phyloP scores from a whole-genome alignment of 2,113 vertebrate genomes.

The Cariama cristata region DNA sequence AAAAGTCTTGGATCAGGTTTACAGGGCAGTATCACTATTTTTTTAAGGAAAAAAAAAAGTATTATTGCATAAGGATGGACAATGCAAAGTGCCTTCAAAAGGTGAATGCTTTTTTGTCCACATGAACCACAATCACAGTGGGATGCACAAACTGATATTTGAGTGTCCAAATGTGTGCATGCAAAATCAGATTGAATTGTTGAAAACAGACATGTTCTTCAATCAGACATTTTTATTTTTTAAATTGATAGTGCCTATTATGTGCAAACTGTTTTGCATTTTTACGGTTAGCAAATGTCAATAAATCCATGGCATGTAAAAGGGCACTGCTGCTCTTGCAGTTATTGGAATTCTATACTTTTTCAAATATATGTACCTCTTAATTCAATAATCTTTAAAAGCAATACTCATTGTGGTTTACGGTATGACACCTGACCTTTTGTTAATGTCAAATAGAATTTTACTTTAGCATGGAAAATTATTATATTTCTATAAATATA shows the following conservation, averaged over 20 bases:
- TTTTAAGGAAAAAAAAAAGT: background rate
- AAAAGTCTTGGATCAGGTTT: background rate
- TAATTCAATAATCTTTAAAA: conserved; percentile 81
- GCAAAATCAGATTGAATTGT: background rate
- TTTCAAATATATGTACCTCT: conserved; percentile 79
- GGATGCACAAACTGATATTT: background rate
- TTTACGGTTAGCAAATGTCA: conserved; percentile 73
- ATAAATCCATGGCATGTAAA: conserved; percentile 77
- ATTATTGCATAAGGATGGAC: background rate
- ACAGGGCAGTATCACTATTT: background rate
- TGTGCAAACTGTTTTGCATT: conserved; percentile 46
- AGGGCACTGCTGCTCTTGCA: conserved; percentile 71
- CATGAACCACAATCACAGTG: background rate
- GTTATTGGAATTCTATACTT: conserved; percentile 78
- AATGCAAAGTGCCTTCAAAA: background rate
- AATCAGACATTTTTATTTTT: conserved; percentile 50
- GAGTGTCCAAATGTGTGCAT: background rate
- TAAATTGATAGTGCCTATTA: conserved; percentile 46
- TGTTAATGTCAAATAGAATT: conserved; percentile 79
- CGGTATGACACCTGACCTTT: conserved; percentile 78
- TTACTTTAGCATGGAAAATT: conserved; percentile 71
- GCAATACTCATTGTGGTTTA: conserved; percentile 77
- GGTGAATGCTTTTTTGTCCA: background rate
- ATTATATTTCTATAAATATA: conserved; percentile 76
- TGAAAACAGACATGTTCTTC: background rate